These are phyloP conservation scores for Drosophila lutescens DNA, from an alignment of 2,888 invertebrate genomes.

Conservation along the genomic window DNA sequence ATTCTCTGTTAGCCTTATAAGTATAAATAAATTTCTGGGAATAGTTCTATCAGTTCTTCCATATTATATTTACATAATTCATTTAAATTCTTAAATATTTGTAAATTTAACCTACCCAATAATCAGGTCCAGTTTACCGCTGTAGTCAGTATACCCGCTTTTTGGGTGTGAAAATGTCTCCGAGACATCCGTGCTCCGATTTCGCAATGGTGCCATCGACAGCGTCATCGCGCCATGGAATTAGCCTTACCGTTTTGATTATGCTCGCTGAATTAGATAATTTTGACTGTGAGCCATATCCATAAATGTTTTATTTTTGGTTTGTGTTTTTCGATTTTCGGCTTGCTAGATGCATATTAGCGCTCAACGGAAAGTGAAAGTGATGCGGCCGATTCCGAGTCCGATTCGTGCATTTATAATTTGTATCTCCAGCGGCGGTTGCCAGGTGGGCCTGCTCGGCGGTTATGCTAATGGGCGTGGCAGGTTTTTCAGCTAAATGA, in stretches of 20 bases:
- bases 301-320: conserved; percentile 36
- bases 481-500: conserved; percentile 45
- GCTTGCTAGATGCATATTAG: conserved; percentile 60
- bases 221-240: conserved; percentile 28
- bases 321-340: conserved; percentile 32
- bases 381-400: conserved; percentile 49
- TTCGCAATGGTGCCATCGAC: conserved; percentile 41
- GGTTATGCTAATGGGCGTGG: conserved; percentile 52
- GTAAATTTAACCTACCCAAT: neutral
- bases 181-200: conserved; percentile 43
- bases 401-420: conserved; percentile 71
- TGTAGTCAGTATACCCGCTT: conserved; percentile 15
- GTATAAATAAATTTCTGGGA: too few relatives aligned
- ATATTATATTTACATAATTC: too few relatives aligned
- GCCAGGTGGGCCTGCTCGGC: conserved; percentile 46
- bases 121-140: neutral
- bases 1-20: too few relatives aligned
- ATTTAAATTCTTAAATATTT: too few relatives aligned
- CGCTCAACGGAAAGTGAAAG: conserved; percentile 67
- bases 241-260: conserved; percentile 55
- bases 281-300: conserved; percentile 50
- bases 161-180: conserved; percentile 10
- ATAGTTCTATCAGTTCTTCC: too few relatives aligned
- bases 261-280: conserved; percentile 70
- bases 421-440: conserved; percentile 54